These are phyloP conservation scores for Aplysina aerophoba DNA, from an alignment of 37 sponge, comb jelly and placozoan genomes.

Conservation along the genomic window DNA sequence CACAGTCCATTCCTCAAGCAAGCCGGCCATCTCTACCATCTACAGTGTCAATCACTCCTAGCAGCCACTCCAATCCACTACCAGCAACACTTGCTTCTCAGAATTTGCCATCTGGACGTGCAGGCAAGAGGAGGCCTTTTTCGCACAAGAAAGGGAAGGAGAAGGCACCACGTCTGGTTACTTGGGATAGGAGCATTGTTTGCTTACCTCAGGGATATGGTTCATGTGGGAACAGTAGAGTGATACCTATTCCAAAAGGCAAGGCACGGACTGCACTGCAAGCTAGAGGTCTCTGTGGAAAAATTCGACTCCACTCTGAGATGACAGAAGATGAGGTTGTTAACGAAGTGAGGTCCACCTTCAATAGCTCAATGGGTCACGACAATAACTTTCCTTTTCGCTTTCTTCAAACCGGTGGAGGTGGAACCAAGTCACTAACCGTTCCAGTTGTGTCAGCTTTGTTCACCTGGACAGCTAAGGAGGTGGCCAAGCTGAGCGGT, in stretches of 20 bases:
- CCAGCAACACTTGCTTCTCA: neutral
- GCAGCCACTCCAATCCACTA: conserved; percentile 1
- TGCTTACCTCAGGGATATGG: neutral
- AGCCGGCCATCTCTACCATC: neutral
- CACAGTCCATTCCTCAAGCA: too few relatives aligned
- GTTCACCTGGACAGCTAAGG: conserved; percentile 40
- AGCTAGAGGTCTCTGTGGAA: conserved; percentile 5
- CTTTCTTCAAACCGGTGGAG: conserved; percentile 49
- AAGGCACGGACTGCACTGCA: conserved; percentile 18
- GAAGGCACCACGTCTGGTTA: conserved; percentile 14
- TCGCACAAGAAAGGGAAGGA: neutral
- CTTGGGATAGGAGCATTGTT: conserved; percentile 25
- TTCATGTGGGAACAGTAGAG: neutral
- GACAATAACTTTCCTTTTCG: conserved; percentile 18
- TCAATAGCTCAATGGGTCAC: neutral
- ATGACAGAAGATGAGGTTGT: neutral
- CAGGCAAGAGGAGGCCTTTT: conserved; percentile 2
- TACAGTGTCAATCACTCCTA: neutral
- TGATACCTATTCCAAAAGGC: conserved; percentile 8
- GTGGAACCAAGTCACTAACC: conserved; percentile 34
- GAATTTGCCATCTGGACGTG: neutral
- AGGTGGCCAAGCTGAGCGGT: conserved; percentile 27
- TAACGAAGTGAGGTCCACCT: neutral
- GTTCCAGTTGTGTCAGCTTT: conserved; percentile 37
- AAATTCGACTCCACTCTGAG: neutral